phyloP scores from a whole-genome alignment of 2,888 invertebrate genomes.

The Andrena fulva region DNA sequence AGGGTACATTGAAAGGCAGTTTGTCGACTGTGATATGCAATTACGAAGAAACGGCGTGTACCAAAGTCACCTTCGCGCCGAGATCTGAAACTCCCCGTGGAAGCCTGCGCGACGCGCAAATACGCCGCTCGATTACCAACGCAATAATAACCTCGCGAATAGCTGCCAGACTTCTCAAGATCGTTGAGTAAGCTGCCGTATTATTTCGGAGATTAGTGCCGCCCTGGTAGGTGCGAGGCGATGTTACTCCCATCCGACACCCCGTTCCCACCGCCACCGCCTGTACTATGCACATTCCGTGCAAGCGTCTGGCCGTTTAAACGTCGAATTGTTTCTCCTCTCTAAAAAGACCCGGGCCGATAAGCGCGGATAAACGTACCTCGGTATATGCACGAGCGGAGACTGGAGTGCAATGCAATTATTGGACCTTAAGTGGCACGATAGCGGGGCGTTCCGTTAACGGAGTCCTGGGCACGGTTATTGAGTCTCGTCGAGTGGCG shows the following conservation, averaged over 20 bases:
- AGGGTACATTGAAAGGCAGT: background rate
- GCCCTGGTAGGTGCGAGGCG: background rate
- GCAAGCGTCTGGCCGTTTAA: background rate
- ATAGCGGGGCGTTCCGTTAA: slow-evolving; percentile 21
- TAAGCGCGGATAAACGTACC: slow-evolving; percentile 22
- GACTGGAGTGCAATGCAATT: slow-evolving; percentile 19
- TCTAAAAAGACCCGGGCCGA: background rate
- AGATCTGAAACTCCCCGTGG: slow-evolving; percentile 7
- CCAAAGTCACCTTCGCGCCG: background rate
- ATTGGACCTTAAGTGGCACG: slow-evolving; percentile 10
- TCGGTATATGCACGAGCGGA: background rate
- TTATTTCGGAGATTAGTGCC: slow-evolving; percentile 34
- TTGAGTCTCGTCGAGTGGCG: slow-evolving; percentile 21
- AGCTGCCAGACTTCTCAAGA: slow-evolving; percentile 48
- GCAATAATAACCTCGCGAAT: slow-evolving; percentile 53
- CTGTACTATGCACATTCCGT: too few species aligned
- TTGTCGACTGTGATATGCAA: background rate
- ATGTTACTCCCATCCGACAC: background rate
- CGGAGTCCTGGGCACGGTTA: background rate
- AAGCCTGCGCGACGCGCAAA: slow-evolving; percentile 12
- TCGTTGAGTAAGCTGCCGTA: slow-evolving; percentile 30
- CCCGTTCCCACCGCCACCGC: too few species aligned
- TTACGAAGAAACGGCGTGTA: background rate
- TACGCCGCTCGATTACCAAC: slow-evolving; percentile 29
- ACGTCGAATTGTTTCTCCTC: background rate